phyloP scores from a whole-genome alignment of 2,113 vertebrate genomes.

The Sapajus apella region DNA sequence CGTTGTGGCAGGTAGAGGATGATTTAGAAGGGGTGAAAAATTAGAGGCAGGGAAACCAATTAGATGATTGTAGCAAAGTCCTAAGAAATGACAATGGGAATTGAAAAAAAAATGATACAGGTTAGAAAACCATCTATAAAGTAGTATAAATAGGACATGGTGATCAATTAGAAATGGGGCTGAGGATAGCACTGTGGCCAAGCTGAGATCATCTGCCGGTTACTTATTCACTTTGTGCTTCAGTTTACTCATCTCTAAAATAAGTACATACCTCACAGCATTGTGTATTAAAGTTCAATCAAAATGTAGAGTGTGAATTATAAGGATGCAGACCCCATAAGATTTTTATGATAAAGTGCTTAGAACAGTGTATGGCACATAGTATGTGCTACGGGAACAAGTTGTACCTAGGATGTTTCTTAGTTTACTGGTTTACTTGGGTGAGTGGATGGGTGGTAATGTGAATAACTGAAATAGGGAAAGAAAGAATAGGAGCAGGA shows the following conservation, averaged over 20 bases:
- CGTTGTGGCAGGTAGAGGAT: neutral
- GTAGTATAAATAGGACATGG: neutral
- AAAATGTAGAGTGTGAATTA: neutral
- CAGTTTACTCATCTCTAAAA: constrained; percentile 24
- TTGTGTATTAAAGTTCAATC: neutral
- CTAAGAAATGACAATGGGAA: neutral
- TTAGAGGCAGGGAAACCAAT: neutral
- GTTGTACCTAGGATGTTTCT: neutral
- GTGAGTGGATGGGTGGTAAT: neutral
- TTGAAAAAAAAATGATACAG: neutral
- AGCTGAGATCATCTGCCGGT: neutral
- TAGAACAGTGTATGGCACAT: neutral
- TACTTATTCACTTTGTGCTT: neutral
- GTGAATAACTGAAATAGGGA: neutral
- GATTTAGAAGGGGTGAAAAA: neutral
- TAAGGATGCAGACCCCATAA: neutral
- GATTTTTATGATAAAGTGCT: neutral
- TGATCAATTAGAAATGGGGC: neutral
- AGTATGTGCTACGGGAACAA: neutral
- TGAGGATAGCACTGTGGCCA: neutral
- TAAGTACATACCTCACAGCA: neutral
- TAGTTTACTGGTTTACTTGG: neutral
- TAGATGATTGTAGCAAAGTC: neutral
- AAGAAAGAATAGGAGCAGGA: neutral
- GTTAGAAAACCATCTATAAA: neutral